phyloP scores from a whole-genome alignment of 1,140 invertebrate species.

The Holotrichia oblita region DNA sequence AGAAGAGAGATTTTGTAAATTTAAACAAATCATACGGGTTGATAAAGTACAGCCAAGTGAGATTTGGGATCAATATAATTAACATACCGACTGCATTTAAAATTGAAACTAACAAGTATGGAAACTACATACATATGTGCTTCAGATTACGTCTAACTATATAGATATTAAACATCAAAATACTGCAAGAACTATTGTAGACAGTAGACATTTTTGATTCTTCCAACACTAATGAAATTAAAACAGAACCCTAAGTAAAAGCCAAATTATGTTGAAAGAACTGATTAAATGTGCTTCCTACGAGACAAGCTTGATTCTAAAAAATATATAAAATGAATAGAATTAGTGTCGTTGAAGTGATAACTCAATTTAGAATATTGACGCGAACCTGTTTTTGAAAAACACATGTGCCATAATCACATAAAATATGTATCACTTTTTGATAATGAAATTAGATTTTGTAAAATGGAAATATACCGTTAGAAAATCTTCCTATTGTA shows the following conservation, averaged over 20 bases:
- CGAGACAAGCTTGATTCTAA: constrained; percentile 32
- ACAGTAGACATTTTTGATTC: neutral
- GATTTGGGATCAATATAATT: constrained; percentile 39
- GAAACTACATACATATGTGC: constrained; percentile 21
- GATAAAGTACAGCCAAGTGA: constrained; percentile 38
- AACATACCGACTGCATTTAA: constrained; percentile 30
- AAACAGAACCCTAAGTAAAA: neutral
- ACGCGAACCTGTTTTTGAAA: constrained; percentile 12
- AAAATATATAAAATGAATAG: constrained; percentile 25
- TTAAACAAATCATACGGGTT: constrained; percentile 38
- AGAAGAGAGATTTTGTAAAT: constrained; percentile 7
- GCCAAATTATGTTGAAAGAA: constrained; percentile 15
- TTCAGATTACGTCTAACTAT: neutral
- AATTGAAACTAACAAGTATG: constrained; percentile 16
- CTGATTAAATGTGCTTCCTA: constrained; percentile 35
- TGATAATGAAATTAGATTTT: constrained; percentile 37
- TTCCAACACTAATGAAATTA: neutral
- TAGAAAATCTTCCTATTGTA: constrained; percentile 29
- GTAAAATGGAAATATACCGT: constrained; percentile 1
- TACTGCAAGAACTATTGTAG: neutral
- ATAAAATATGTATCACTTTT: constrained; percentile 26
- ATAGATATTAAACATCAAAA: neutral
- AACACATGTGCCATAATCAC: constrained; percentile 19
- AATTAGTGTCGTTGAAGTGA: constrained; percentile 35
- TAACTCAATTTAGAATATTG: constrained; percentile 26